These are phyloP conservation scores for Actenoides lindsayi DNA, from an alignment of 2,113 vertebrate genomes.

Conservation along the genomic window DNA sequence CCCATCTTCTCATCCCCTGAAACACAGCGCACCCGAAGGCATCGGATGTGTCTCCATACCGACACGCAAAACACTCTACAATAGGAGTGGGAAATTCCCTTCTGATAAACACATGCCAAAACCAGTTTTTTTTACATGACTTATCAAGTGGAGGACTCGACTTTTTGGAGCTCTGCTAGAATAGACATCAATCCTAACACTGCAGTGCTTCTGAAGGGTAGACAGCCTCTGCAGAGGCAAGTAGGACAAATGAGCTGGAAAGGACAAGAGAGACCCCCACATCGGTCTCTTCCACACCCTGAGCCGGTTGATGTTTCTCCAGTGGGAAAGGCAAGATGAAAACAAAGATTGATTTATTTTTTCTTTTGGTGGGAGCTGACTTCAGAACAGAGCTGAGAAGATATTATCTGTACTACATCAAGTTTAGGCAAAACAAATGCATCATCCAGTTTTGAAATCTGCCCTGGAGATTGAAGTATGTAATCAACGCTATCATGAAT, in stretches of 20 bases:
- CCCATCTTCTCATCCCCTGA: neutral
- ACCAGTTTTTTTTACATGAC: neutral
- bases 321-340: neutral
- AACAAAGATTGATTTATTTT: neutral
- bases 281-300: neutral
- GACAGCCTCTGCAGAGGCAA: neutral
- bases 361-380: neutral
- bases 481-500: neutral
- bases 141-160: neutral
- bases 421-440: neutral
- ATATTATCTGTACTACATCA: neutral
- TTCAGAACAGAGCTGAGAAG: neutral
- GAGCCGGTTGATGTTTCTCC: neutral
- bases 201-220: neutral
- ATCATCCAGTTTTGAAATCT: neutral
- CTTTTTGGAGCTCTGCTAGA: neutral
- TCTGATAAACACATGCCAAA: neutral
- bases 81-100: conserved; percentile 43
- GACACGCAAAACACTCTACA: neutral
- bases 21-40: neutral
- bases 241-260: neutral
- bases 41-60: neutral
- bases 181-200: neutral
- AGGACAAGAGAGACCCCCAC: neutral
- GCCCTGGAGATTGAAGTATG: neutral